Percentiles rank a stretch among this genome's conserved stretches.
phyloP scores from a whole-genome alignment of 2,113 vertebrate species.

The Sialia sialis region DNA sequence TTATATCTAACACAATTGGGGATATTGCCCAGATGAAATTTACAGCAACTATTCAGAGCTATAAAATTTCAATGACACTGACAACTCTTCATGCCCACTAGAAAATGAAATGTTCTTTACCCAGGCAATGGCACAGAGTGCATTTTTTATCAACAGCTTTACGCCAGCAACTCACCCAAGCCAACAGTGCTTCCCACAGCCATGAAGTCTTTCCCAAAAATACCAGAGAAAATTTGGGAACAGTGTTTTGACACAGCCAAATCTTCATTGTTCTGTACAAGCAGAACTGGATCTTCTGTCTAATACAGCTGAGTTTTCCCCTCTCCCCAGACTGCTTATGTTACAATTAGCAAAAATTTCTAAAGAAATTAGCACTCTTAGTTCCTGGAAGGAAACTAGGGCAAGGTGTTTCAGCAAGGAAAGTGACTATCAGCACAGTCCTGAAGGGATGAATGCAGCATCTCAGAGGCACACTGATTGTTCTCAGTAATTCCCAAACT shows the following conservation, averaged over 20 bases:
- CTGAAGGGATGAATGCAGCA: neutral
- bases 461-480: neutral
- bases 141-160: slow-evolving; percentile 20
- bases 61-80: slow-evolving; percentile 32
- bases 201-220: neutral
- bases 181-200: neutral
- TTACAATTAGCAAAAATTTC: neutral
- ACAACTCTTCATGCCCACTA: slow-evolving; percentile 16
- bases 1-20: slow-evolving; percentile 63
- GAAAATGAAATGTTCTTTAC: slow-evolving; percentile 4
- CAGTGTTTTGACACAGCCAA: neutral
- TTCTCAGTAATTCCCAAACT: neutral
- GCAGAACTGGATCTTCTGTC: neutral
- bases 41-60: slow-evolving; percentile 39
- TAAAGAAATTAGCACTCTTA: neutral
- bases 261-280: neutral
- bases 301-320: neutral
- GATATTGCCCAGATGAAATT: slow-evolving; percentile 61
- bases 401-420: neutral
- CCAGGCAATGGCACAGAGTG: neutral
- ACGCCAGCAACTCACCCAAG: slow-evolving; percentile 9
- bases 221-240: neutral
- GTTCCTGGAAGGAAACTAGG: neutral
- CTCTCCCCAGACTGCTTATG: neutral
- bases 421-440: neutral